Base-by-base conservation (phyloP, 2,113 vertebrate species). In the Myotis davidii region DNA sequence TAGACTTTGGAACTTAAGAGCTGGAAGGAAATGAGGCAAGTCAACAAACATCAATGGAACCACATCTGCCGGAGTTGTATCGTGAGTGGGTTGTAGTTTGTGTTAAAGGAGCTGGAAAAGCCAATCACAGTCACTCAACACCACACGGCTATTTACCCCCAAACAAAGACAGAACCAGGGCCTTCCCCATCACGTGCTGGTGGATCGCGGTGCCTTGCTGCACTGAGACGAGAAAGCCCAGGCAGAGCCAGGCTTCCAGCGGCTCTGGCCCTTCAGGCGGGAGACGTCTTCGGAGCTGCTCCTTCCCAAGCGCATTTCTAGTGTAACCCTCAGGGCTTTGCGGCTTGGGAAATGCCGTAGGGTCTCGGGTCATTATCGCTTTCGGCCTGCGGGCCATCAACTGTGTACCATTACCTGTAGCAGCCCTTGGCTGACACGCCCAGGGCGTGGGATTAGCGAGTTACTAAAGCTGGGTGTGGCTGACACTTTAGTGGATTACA, bases 141-240 rank as follows among this genome's bases (percentile, higher is more conserved):
- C 98, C 98, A 99, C 98, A 99, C 98, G 97, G 97, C 98, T 99
- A 98, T 99, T 99, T 99, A 99, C 99, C 99, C 99, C 99, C 97
- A 98, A 97, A 99, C 98, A 98, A 98, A 98, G 98, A 98, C 98
- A 98, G 98, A 98, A 98, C 98, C 98, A 98, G 98, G 98, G 98
- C 97, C 98, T 98, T 98, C 98, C 98, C 98, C 97, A 98, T 99
- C 98, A 98, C 98, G 98, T 98, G 98, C 97, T 98, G 98, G 98
- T 97, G 97, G 98, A 98, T 98, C 98, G 96, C 97, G 98, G 98
- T 98, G 98, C 98, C 98, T 97, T 97, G 98, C 96, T 85, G 98
- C 97, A 98, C 98, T 98, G 98, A 98, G 98, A 98, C 96, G 98
- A 97, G 98, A 97, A 97, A 98, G 98, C 98, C 98, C 98, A 98